These are phyloP conservation scores for Papilio helenus DNA, from an alignment of 1,140 invertebrate genomes.

Conservation along the genomic window DNA sequence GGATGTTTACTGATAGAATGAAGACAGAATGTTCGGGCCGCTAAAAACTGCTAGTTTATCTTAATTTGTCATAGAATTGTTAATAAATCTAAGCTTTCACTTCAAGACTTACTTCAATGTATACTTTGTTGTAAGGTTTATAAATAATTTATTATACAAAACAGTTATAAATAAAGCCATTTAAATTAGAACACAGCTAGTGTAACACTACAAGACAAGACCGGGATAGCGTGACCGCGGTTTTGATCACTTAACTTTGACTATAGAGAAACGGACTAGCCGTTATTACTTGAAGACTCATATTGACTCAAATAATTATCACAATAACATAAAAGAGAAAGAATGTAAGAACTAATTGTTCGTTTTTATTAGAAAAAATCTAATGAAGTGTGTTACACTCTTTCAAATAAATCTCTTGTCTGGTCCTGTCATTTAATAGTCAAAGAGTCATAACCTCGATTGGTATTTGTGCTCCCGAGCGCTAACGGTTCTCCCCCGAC, in stretches of 20 bases:
- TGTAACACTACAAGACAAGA: constrained; percentile 7
- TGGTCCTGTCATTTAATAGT: not conserved
- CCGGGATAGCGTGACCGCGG: not conserved
- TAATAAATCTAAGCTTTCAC: no score
- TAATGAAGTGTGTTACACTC: no score
- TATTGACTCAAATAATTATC: not conserved
- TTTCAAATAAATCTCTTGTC: not conserved
- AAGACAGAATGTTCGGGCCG: no score
- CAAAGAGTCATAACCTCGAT: constrained; percentile 48
- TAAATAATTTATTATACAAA: not conserved
- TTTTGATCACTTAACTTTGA: not conserved
- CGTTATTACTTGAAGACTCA: not conserved
- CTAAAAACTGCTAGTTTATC: no score
- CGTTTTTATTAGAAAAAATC: not conserved
- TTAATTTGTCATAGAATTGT: no score
- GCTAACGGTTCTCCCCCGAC: constrained; percentile 49
- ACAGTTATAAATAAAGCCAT: not conserved
- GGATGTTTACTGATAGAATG: no score
- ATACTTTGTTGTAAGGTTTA: not conserved
- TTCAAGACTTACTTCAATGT: no score
- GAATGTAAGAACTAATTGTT: not conserved
- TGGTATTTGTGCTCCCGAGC: constrained; percentile 53
- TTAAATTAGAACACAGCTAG: not conserved
- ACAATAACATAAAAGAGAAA: constrained; percentile 34
- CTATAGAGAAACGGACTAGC: not conserved